These are phyloP conservation scores for Cyprinodon diabolis DNA, from an alignment of 2,797 vertebrate species.

Conservation along the genomic window DNA sequence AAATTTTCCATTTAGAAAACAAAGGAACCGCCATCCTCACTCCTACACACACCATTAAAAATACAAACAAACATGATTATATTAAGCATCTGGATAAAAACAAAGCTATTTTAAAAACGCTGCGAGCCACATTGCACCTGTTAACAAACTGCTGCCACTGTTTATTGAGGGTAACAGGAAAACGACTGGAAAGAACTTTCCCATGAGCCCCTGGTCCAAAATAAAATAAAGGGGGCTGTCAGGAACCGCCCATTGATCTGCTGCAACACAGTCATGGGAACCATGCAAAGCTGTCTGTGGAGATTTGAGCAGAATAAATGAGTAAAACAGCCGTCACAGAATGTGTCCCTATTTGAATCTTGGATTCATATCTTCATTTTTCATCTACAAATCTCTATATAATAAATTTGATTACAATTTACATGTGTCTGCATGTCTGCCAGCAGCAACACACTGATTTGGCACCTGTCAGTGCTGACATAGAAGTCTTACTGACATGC, in stretches of 20 bases:
- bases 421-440: neutral
- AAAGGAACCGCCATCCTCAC: neutral
- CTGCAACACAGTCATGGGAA: constrained; percentile 82
- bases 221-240: constrained; percentile 74
- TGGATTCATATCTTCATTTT: constrained; percentile 41
- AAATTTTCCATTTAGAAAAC: constrained; percentile 8
- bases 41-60: constrained; percentile 1
- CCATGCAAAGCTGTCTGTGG: constrained; percentile 71
- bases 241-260: constrained; percentile 71
- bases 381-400: constrained; percentile 37
- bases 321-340: constrained; percentile 40
- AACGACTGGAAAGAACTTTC: constrained; percentile 83
- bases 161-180: constrained; percentile 75
- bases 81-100: constrained; percentile 45
- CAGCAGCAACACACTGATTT: neutral
- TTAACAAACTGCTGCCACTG: constrained; percentile 69
- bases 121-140: constrained; percentile 76
- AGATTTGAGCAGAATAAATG: constrained; percentile 68
- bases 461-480: constrained; percentile 15
- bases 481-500: constrained; percentile 34
- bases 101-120: constrained; percentile 50
- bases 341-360: constrained; percentile 54
- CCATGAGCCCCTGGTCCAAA: constrained; percentile 84
- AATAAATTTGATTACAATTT: neutral
- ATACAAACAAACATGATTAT: constrained; percentile 35